Evolutionary conservation across 2,888 invertebrate genomes (phyloP).

Genomic region (Synanthedon myopaeformis): DNA sequence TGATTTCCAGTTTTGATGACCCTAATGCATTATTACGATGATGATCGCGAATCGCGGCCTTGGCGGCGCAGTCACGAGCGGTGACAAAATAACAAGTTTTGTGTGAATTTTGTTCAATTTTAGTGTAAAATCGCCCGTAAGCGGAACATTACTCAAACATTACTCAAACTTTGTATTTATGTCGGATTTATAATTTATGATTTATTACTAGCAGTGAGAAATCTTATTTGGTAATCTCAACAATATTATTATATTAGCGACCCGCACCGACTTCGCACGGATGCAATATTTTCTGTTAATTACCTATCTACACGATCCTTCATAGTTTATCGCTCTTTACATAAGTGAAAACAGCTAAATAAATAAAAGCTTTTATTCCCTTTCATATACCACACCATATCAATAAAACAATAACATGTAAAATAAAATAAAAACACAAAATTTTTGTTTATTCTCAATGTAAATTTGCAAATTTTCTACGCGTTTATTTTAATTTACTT

Average conservation of each 20-base stretch:
- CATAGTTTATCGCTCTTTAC: neutral
- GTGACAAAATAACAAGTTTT: conserved; percentile 46
- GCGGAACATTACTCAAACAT: conserved; percentile 32
- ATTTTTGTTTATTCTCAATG: neutral
- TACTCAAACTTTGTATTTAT: conserved; percentile 20
- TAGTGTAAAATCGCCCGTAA: conserved; percentile 44
- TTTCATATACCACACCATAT: no score
- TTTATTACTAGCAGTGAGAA: no score
- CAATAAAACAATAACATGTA: neutral
- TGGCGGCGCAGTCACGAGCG: conserved; percentile 46
- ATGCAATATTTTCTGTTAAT: no score
- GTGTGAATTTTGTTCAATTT: conserved; percentile 49
- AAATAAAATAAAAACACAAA: neutral
- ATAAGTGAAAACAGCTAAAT: no score
- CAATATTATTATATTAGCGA: no score
- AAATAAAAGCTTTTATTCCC: no score
- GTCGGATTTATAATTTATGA: neutral
- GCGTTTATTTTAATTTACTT: no score
- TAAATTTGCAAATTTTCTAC: no score
- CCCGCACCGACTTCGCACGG: no score
- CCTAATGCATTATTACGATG: conserved; percentile 25
- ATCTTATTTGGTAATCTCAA: no score
- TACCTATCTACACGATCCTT: no score
- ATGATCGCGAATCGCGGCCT: conserved; percentile 32
- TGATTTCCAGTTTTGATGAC: conserved; percentile 14